Conservation (phyloP, 2,888 invertebrate species). For the Branchipolynoe longqiensis region DNA sequence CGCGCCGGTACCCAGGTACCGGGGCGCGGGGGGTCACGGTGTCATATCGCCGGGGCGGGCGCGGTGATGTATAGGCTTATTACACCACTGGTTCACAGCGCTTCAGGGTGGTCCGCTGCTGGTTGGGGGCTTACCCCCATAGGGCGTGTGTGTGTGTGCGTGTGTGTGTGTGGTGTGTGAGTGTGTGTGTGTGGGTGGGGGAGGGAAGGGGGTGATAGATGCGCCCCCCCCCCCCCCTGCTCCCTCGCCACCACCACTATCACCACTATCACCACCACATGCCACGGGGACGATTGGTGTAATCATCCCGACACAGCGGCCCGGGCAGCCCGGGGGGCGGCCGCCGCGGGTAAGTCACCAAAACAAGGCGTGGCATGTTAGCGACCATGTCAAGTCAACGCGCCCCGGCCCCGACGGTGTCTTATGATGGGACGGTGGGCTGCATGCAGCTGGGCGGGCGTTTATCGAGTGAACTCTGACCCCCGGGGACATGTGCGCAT, state of each 20-base stretch:
- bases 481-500: too few relatives aligned
- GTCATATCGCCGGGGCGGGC: background rate
- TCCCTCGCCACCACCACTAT: too few relatives aligned
- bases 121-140: constrained; percentile 2
- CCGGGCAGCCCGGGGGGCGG: constrained; percentile 13
- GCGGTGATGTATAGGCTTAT: constrained; percentile 34
- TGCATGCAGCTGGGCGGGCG: too few relatives aligned
- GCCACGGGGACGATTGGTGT: constrained; percentile 34
- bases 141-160: background rate
- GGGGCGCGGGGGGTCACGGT: background rate
- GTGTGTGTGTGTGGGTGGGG: too few relatives aligned
- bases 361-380: constrained; percentile 40
- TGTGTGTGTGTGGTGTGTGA: too few relatives aligned
- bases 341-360: constrained; percentile 19
- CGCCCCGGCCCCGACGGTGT: constrained; percentile 1
- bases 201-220: constrained; percentile 23
- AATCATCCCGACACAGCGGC: background rate
- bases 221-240: too few relatives aligned
- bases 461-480: too few relatives aligned
- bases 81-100: constrained; percentile 47
- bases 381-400: constrained; percentile 9
- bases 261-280: too few relatives aligned
- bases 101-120: constrained; percentile 37
- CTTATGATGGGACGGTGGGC: too few relatives aligned
- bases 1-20: constrained; percentile 1